Base-by-base conservation (phyloP, 2,113 vertebrate genomes). In the Chrysochloris asiatica region DNA sequence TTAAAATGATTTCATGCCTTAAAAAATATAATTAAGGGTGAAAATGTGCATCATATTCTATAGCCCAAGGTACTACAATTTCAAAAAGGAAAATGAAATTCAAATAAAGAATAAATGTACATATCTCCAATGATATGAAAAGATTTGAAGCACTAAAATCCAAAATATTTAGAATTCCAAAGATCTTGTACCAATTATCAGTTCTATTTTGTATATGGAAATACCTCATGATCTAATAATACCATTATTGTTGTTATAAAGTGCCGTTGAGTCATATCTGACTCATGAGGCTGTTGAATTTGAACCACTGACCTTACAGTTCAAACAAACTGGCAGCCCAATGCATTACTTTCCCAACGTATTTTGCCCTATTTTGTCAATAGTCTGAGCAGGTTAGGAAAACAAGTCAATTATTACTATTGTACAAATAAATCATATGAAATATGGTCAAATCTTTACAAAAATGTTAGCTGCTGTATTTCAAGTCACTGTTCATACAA, bases 351-450 rank as follows among this genome's bases (percentile, higher is more conserved):
- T 95, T 94, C 28, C 8, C 4, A 76, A 72, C 86, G 80, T 19
- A 4, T 63, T n/a, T 80, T 73, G 52, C 17, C 38, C 65, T 50
- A 67, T 8, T 86, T 47, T 83, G 43, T 10, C 10, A 14, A 47
- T 81, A 95, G 24, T 65, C 78, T 94, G 79, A 94, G 54, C 30
- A 71, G 3, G 88, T 69, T 61, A 90, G 90, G 93, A 96, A 76
- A 92, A 13, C 16, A 61, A 96, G 63, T 91, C 22, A 0, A 82
- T 63, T 45, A 65, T 90, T 95, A 95, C 72, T 95, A 96, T 96
- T 94, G 63, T 43, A 67, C 1, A 0, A 96, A 75, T 3, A 0
- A n/a, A 90, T 48, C 43, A 73, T 83, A 85, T 79, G 86, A 92
- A 92, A 77, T 8, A 92, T 75, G 28, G 14, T 52, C 73, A 92